Base-by-base conservation (phyloP, 2,888 invertebrate species). In the Coecobrya sp. region DNA sequence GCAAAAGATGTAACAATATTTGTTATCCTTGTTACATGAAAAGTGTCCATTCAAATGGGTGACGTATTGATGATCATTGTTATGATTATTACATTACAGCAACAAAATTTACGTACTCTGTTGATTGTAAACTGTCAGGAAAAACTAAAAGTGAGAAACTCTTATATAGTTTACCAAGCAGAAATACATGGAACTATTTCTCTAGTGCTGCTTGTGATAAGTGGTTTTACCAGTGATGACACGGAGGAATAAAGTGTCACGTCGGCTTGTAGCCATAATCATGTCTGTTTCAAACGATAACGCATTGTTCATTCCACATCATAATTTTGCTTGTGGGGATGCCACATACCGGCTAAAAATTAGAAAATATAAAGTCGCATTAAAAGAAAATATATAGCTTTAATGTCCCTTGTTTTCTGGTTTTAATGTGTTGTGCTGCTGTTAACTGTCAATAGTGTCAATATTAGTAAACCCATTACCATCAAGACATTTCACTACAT, bases 161-260 rank as follows among this genome's bases (percentile, higher is more conserved):
- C 87, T 13, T n/a, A n/a, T n/a, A n/a, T n/a, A n/a, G n/a, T n/a
- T n/a, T n/a, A n/a, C n/a, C n/a, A n/a, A n/a, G n/a, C 73, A 76
- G 76, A 87, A 87, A 70, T 73, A 49, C 19, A 7, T 10, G 7
- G n/a, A 22, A 62, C 25, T n/a, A 10, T 22, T 7, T 25, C n/a
- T n/a, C n/a, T 25, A 62, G 25, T 1, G 19, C 7, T 19, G 55
- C n/a, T 70, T 16, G 42, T 10, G 30, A 30, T n/a, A 25, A 68
- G 70, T 76, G 22, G n/a, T n/a, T n/a, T 22, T 76, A 13, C 27
- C 10, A 16, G 30, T 42, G 88, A 68, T 91, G 81, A 91, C 91
- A 86, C 81, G 86, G 70, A 86, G 68, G 81, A 86, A 81, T 86
- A 91, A 91, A 70, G 68, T 86, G 86, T 79, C 79, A 86, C 86